A percentile compares a stretch with the other conserved stretches of the same genome.
These are phyloP conservation scores for Bedellia somnulentella DNA, from an alignment of 2,888 invertebrate genomes.

Conservation along the genomic window DNA sequence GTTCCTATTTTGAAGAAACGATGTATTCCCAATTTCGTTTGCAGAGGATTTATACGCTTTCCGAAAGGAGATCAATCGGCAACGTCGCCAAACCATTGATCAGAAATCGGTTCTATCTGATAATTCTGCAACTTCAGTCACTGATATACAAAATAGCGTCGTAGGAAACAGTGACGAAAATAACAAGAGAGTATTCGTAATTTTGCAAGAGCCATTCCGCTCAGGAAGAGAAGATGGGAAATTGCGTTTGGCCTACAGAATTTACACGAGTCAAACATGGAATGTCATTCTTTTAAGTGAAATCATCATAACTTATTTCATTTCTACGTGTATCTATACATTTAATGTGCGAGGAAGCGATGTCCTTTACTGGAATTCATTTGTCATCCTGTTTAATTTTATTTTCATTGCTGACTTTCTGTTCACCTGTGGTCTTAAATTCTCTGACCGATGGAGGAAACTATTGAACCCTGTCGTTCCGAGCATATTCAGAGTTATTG, in stretches of 20 bases:
- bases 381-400: constrained; percentile 29
- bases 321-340: constrained; percentile 40
- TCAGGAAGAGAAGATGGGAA: constrained; percentile 29
- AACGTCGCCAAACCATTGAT: too few relatives aligned
- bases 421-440: constrained; percentile 35
- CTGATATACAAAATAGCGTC: too few relatives aligned
- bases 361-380: constrained; percentile 27
- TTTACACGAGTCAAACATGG: constrained; percentile 40
- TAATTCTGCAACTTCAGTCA: too few relatives aligned
- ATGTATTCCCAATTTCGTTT: too few relatives aligned
- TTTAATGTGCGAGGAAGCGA: constrained; percentile 21
- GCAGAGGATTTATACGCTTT: too few relatives aligned
- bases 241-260: constrained; percentile 28
- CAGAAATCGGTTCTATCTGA: too few relatives aligned
- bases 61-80: too few relatives aligned
- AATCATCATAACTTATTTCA: constrained; percentile 30
- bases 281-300: constrained; percentile 31
- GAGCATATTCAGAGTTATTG: constrained; percentile 23
- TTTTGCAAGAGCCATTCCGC: too few relatives aligned
- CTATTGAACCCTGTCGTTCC: constrained; percentile 48
- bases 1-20: too few relatives aligned
- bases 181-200: too few relatives aligned
- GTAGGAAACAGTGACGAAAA: too few relatives aligned
- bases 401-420: constrained; percentile 34
- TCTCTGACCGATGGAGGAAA: constrained; percentile 43